These are phyloP conservation scores for Frankliniella intonsa DNA, from an alignment of 2,888 invertebrate genomes.

Conservation along the genomic window DNA sequence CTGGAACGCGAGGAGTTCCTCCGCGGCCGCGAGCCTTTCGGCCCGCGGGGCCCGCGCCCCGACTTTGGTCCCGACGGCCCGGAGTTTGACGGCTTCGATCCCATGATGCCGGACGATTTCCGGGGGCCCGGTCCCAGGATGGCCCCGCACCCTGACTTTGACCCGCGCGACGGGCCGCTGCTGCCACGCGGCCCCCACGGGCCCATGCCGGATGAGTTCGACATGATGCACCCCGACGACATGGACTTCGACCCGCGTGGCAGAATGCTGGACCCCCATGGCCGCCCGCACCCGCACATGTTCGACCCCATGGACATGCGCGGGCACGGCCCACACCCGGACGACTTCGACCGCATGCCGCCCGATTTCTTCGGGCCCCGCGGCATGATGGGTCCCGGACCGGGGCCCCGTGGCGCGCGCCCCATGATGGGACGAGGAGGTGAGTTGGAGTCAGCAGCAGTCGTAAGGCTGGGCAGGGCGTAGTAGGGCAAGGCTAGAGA, in stretches of 20 bases:
- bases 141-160: conserved; percentile 31
- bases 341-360: conserved; percentile 36
- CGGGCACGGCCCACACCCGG: conserved; percentile 32
- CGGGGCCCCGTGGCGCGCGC: conserved; percentile 24
- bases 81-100: conserved; percentile 35
- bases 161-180: conserved; percentile 31
- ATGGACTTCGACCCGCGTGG: conserved; percentile 2
- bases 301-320: conserved; percentile 20
- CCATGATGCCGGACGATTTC: not conserved
- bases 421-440: conserved; percentile 25
- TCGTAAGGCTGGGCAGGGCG: not conserved
- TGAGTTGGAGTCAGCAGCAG: not conserved
- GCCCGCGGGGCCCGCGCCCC: conserved; percentile 32
- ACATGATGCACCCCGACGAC: conserved; percentile 6
- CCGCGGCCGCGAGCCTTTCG: conserved; percentile 33
- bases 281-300: conserved; percentile 23
- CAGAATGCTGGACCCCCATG: conserved; percentile 26
- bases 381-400: conserved; percentile 29
- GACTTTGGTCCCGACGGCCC: conserved; percentile 35
- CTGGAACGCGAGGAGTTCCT: conserved; percentile 34
- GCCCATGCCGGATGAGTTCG: conserved; percentile 28
- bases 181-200: not conserved
- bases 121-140: not conserved
- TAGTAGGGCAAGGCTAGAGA: not conserved
- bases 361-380: conserved; percentile 19